phyloP scores from a whole-genome alignment of 2,888 invertebrate genomes.

The Arrhopalites spinosus region DNA sequence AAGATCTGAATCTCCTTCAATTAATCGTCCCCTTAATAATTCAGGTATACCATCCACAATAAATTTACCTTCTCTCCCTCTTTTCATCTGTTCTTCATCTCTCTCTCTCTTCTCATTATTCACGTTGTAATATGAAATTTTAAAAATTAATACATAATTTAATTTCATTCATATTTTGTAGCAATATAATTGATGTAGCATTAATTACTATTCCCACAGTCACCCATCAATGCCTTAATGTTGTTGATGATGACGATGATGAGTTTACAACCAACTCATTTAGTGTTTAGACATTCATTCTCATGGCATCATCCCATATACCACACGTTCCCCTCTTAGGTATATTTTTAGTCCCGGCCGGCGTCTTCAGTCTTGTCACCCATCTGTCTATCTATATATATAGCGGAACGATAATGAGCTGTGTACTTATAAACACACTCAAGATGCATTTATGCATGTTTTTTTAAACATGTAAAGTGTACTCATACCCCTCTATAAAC shows the following conservation, averaged over 20 bases:
- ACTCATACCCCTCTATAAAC: neutral
- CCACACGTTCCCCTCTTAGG: too few relatives aligned
- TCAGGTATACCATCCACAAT: conserved; percentile 46
- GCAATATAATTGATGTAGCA: too few relatives aligned
- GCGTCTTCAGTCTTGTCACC: neutral
- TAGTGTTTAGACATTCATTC: too few relatives aligned
- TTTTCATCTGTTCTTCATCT: neutral
- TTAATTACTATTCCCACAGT: too few relatives aligned
- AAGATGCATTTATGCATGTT: too few relatives aligned
- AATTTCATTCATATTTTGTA: neutral
- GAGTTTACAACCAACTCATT: too few relatives aligned
- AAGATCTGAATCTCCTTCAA: conserved; percentile 64
- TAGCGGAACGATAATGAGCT: too few relatives aligned
- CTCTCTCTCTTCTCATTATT: neutral
- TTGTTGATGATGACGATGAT: too few relatives aligned
- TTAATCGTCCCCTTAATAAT: conserved; percentile 60
- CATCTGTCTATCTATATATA: conserved; percentile 6
- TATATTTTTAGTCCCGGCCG: conserved; percentile 20
- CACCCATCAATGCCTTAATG: too few relatives aligned
- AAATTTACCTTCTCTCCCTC: neutral
- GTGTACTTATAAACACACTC: too few relatives aligned
- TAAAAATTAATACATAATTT: neutral
- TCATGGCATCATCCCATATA: too few relatives aligned
- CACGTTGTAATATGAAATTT: neutral
- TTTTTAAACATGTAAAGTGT: neutral